Conservation (phyloP, 2,113 vertebrate species). For the Psilopogon haemacephalus region DNA sequence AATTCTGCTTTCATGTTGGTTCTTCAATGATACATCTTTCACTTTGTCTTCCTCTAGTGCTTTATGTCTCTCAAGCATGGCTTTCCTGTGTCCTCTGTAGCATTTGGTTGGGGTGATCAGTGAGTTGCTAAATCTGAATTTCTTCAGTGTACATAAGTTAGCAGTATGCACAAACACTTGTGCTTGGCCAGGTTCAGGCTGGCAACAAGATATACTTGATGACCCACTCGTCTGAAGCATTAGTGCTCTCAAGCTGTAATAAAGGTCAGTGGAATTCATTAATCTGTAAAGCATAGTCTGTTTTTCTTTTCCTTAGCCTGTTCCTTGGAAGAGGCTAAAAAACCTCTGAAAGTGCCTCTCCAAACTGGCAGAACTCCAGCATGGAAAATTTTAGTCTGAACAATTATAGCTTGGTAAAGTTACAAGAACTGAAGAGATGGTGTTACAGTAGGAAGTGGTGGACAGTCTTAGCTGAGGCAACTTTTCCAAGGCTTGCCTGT, state of each 20-base stretch:
- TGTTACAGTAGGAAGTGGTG: neutral
- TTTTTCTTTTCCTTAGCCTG: neutral
- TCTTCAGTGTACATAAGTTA: neutral
- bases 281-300: neutral
- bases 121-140: neutral
- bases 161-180: neutral
- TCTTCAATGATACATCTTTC: neutral
- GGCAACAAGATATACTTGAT: neutral
- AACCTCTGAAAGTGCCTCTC: neutral
- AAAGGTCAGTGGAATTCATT: slow-evolving; percentile 15
- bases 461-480: neutral
- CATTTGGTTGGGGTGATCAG: neutral
- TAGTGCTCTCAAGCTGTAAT: neutral
- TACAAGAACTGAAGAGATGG: neutral
- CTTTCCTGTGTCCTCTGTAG: neutral
- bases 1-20: neutral
- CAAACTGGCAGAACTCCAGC: neutral
- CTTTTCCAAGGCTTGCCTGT: neutral
- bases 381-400: slow-evolving; percentile 36
- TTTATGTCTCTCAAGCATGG: neutral
- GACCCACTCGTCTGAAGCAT: neutral
- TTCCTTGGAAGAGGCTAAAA: neutral
- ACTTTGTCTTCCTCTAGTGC: neutral
- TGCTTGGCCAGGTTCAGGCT: neutral
- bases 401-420: neutral